Evolutionary conservation across 1,140 invertebrate genomes (phyloP), one percentile per base, ranked within the genome.

Genomic region (Alviniconcha marisindica): DNA sequence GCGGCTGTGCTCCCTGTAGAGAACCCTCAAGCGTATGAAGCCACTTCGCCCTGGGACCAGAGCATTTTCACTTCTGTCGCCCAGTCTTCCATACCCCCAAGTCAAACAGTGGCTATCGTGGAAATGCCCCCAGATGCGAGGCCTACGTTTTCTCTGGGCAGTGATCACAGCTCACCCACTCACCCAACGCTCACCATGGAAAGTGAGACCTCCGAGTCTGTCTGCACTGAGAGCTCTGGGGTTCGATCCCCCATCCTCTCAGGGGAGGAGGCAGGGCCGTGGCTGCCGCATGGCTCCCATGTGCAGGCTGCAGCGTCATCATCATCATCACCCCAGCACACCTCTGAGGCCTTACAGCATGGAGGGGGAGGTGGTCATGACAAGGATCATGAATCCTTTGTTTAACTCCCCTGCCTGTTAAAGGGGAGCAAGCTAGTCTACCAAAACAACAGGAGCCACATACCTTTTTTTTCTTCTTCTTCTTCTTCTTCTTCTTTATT

Each of bases 301-400:
- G n/a, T n/a, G n/a, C n/a, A n/a, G n/a, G n/a, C n/a, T n/a, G n/a
- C n/a, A n/a, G n/a, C n/a, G n/a, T n/a, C n/a, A n/a, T n/a, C n/a
- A n/a, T n/a, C n/a, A n/a, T n/a, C n/a, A n/a, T n/a, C n/a, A n/a
- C n/a, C n/a, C n/a, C n/a, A n/a, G n/a, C 36, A 71, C 1, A 1
- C 15, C 36, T 18, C 36, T 1, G 36, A 40, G 33, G 12, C 15
- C 12, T 71, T 40, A 1, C 33, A 24, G 14, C 3, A 24, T 31
- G 69, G 40, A 40, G 69, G 69, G 36, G 36, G 69, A 40, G 36
- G 1, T 40, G 36, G 33, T 40, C 69, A 12, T 4, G 31, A 69
- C 36, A 69, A 31, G 21, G 69, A 71, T 36, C 38, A 71, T 14
- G 69, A 71, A 40, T 71, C 69, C 5, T 40, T 71, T 71, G 69